Conservation (phyloP, 2,113 vertebrate species). For the Stictonetta naevosa region DNA sequence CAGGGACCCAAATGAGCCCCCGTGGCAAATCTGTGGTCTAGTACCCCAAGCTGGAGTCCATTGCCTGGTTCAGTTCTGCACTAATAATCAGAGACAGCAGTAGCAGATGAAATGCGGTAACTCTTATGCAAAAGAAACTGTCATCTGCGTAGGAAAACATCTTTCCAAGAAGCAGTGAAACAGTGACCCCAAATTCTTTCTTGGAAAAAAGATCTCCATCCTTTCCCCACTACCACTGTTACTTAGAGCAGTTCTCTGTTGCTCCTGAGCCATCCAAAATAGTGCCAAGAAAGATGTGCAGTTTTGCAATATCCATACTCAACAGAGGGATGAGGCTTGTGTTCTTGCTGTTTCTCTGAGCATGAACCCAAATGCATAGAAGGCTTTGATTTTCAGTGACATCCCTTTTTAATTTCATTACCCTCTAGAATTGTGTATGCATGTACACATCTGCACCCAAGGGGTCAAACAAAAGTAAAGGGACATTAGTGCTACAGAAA, state of each 20-base stretch:
- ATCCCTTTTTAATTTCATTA: not conserved
- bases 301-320: not conserved
- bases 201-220: not conserved
- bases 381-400: not conserved
- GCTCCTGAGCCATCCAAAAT: not conserved
- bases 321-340: not conserved
- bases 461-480: not conserved
- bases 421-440: rapidly evolving
- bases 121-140: not conserved
- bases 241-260: rapidly evolving
- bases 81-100: not conserved
- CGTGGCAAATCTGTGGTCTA: not conserved
- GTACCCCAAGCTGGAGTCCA: not conserved
- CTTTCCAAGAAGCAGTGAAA: not conserved
- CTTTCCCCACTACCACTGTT: not conserved
- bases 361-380: rapidly evolving
- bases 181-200: not conserved
- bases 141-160: not conserved
- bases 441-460: rapidly evolving
- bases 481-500: not conserved
- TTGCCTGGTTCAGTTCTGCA: not conserved
- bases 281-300: rapidly evolving
- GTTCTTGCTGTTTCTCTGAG: not conserved
- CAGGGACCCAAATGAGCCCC: not conserved
- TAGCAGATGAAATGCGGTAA: not conserved